Conservation (phyloP, 1,140 invertebrate species). For the Orchesella cincta region DNA sequence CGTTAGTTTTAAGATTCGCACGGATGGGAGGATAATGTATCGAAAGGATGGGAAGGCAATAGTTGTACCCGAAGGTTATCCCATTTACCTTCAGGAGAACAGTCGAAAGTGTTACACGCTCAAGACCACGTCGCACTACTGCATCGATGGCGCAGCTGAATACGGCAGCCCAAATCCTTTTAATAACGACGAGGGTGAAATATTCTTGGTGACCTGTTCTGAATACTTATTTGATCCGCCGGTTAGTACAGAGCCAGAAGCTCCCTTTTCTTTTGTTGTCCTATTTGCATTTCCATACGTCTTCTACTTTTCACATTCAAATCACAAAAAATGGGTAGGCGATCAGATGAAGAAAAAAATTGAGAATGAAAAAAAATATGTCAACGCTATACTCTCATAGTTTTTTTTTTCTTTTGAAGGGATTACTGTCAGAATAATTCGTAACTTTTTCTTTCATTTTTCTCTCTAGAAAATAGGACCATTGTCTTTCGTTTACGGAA, state of each 20-base stretch:
- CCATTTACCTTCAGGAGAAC: slow-evolving; percentile 2
- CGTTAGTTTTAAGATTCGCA: slow-evolving; percentile 34
- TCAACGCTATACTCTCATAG: background rate
- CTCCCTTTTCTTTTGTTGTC: background rate
- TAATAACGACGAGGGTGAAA: slow-evolving; percentile 34
- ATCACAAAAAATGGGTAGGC: background rate
- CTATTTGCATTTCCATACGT: background rate
- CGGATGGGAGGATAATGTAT: slow-evolving; percentile 35
- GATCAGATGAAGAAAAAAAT: background rate
- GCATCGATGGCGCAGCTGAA: slow-evolving; percentile 35
- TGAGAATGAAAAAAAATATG: background rate
- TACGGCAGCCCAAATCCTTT: slow-evolving; percentile 34
- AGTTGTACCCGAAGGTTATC: slow-evolving; percentile 12
- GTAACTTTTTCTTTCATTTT: background rate
- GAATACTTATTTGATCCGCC: slow-evolving; percentile 30
- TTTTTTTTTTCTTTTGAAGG: background rate
- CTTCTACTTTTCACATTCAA: background rate
- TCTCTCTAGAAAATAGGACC: slow-evolving; percentile 17
- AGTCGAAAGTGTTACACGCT: slow-evolving; percentile 35
- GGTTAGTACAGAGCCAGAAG: background rate
- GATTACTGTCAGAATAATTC: background rate
- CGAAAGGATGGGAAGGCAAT: slow-evolving; percentile 34
- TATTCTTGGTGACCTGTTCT: slow-evolving; percentile 38
- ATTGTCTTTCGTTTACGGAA: slow-evolving; percentile 31
- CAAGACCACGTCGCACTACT: slow-evolving; percentile 32